Conservation (phyloP, 1,140 invertebrate species). For the Zeugodacus cucurbitae region DNA sequence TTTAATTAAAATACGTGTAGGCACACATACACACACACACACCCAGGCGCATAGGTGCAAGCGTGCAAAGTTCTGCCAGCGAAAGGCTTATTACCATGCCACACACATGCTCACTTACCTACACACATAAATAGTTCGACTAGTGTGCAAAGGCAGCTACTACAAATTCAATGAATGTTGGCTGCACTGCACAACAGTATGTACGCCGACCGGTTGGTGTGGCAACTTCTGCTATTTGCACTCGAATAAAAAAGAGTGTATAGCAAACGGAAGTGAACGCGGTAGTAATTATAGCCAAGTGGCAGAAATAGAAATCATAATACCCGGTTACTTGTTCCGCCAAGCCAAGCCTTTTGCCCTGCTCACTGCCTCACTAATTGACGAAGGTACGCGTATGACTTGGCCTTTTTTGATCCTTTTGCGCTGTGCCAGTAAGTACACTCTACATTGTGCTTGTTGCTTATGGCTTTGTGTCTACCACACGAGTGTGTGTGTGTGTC, state of each 20-base stretch:
- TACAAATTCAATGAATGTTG: conserved; percentile 34
- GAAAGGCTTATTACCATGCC: not conserved
- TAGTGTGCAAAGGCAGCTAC: not conserved
- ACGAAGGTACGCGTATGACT: not conserved
- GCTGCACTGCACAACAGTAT: not conserved
- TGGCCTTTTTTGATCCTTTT: conserved; percentile 9
- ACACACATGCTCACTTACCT: not conserved
- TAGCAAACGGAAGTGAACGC: conserved; percentile 29
- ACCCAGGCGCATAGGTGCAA: not conserved
- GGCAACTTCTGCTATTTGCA: not conserved
- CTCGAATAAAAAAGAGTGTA: not conserved
- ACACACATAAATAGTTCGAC: not conserved
- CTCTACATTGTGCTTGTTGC: conserved; percentile 12
- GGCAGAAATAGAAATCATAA: conserved; percentile 37
- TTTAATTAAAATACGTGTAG: conserved; percentile 24
- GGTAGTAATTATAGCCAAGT: conserved; percentile 36
- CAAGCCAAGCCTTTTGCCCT: not conserved
- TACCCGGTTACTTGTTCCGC: conserved; percentile 26
- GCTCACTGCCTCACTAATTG: conserved; percentile 2
- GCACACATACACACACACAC: not conserved
- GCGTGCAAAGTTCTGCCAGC: not conserved
- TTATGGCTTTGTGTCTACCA: not conserved
- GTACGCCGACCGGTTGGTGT: not conserved
- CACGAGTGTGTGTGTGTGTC: not conserved
- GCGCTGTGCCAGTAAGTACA: not conserved